phyloP scores from a whole-genome alignment of 2,888 invertebrate species.

The Pterostichus madidus region DNA sequence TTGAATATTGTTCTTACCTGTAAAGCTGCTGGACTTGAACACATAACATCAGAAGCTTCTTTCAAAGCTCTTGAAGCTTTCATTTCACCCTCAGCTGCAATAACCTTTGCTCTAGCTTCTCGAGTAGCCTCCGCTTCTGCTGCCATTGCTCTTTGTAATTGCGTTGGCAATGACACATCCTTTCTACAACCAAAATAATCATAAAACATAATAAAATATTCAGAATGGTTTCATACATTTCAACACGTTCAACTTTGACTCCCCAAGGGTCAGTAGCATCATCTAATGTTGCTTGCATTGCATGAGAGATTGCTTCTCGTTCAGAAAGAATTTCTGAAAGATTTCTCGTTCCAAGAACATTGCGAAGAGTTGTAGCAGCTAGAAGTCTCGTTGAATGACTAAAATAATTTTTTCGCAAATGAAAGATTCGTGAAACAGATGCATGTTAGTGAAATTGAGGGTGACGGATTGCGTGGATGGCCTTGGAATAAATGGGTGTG shows the following conservation, averaged over 20 bases:
- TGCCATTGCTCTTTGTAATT: constrained; percentile 90
- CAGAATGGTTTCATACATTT: constrained; percentile 84
- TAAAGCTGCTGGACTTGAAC: constrained; percentile 89
- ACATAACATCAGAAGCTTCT: constrained; percentile 92
- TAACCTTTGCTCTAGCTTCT: constrained; percentile 89
- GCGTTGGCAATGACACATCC: constrained; percentile 88
- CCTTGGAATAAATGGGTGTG: no score
- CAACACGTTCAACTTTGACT: constrained; percentile 95
- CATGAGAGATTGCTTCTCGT: constrained; percentile 93
- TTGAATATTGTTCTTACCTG: constrained; percentile 77
- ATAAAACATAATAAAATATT: background rate
- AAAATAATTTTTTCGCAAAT: constrained; percentile 69
- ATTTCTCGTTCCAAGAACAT: constrained; percentile 95
- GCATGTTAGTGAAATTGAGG: no score
- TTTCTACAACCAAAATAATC: constrained; percentile 78
- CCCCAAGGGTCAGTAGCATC: constrained; percentile 96
- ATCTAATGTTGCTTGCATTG: constrained; percentile 92
- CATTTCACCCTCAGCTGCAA: constrained; percentile 93
- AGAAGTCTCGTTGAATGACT: constrained; percentile 90
- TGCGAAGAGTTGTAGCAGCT: constrained; percentile 91
- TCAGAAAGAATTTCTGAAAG: constrained; percentile 95
- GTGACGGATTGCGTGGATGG: no score
- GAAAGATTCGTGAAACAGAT: no score
- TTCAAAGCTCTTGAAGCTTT: constrained; percentile 90
- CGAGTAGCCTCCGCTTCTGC: constrained; percentile 90